Percentiles rank a stretch among this genome's conserved stretches.
Evolutionary conservation across 2,113 vertebrate species (phyloP).

Genomic region (Abramis brama): DNA sequence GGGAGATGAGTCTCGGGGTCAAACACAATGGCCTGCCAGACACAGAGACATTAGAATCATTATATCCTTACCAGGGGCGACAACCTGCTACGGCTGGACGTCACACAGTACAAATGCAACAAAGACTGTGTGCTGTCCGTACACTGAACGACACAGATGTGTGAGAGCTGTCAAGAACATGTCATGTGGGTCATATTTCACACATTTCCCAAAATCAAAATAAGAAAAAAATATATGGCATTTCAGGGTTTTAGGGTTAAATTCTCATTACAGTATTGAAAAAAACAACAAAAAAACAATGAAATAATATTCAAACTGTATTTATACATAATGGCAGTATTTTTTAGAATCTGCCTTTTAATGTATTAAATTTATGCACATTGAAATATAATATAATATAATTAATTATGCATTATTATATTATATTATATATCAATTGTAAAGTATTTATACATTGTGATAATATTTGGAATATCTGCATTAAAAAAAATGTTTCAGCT

Average conservation of each 20-base stretch:
- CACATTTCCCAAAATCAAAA: not conserved
- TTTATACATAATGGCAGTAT: not conserved
- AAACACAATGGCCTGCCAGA: conserved; percentile 82
- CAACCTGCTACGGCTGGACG: conserved; percentile 37
- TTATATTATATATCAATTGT: not conserved
- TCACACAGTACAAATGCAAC: conserved; percentile 44
- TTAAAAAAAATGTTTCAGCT: not conserved
- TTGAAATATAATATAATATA: not conserved
- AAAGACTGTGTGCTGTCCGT: not conserved
- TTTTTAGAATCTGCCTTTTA: not conserved
- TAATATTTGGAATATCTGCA: not conserved
- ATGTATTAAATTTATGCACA: not conserved
- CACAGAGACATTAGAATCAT: conserved; percentile 66
- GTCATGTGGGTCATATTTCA: not conserved
- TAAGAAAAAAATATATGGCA: not conserved
- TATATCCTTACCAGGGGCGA: conserved; percentile 45
- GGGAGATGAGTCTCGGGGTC: conserved; percentile 85
- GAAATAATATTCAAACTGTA: not conserved
- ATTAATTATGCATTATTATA: not conserved
- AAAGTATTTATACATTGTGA: not conserved
- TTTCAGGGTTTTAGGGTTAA: not conserved
- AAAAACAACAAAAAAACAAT: not conserved
- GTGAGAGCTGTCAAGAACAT: not conserved
- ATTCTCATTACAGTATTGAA: not conserved
- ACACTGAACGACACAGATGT: not conserved